Conservation (phyloP, 2,797 vertebrate species). For the Chloroceryle amazona region DNA sequence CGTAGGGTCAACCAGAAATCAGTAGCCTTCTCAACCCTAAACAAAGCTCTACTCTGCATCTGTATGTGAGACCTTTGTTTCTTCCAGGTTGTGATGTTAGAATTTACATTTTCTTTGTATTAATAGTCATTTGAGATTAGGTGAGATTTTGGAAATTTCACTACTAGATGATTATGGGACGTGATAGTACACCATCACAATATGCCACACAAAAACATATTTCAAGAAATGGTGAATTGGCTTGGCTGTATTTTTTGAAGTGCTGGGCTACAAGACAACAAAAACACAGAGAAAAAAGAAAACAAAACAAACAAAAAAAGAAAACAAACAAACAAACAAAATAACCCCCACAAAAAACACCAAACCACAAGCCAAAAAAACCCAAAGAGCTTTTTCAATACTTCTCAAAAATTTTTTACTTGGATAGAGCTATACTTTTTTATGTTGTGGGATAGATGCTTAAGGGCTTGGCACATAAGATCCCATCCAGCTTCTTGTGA, state of each 20-base stretch:
- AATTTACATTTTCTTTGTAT: neutral
- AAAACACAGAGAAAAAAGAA: neutral
- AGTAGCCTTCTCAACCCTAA: neutral
- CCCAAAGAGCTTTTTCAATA: neutral
- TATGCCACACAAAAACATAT: rapidly evolving
- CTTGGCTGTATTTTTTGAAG: neutral
- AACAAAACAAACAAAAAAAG: no score
- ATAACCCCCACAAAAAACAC: no score
- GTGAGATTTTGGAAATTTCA: neutral
- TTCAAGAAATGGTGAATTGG: neutral
- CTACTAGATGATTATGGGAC: neutral
- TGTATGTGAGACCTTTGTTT: neutral
- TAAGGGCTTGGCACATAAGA: neutral
- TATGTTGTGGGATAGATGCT: neutral
- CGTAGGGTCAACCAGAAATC: neutral
- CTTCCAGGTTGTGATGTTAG: neutral
- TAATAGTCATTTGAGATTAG: neutral
- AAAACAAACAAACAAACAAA: no score
- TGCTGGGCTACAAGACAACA: neutral
- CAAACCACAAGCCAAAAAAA: neutral
- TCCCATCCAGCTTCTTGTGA: neutral
- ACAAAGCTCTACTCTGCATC: neutral
- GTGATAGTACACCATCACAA: neutral
- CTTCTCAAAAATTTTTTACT: neutral
- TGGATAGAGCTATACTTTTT: neutral